These are phyloP conservation scores for Cylindroiulus punctatus DNA, from an alignment of 2,888 invertebrate species.

Conservation along the genomic window DNA sequence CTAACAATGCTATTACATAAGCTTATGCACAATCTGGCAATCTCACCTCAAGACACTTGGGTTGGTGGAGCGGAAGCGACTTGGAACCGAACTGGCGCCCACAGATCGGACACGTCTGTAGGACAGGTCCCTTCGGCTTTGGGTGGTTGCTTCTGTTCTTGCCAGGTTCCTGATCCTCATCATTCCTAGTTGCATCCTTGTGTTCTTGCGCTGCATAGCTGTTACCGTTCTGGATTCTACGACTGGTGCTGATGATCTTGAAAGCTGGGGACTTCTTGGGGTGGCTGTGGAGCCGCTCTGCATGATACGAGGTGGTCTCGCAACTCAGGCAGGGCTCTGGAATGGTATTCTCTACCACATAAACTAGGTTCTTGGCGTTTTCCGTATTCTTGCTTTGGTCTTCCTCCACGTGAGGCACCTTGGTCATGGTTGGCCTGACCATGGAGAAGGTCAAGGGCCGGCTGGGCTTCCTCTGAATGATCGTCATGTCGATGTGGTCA, in stretches of 20 bases:
- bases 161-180: neutral
- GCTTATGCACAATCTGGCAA: neutral
- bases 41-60: constrained; percentile 71
- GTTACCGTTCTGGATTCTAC: neutral
- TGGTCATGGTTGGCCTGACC: constrained; percentile 53
- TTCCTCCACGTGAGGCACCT: constrained; percentile 23
- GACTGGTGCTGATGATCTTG: neutral
- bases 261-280: constrained; percentile 62
- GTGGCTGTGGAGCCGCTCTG: constrained; percentile 75
- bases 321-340: constrained; percentile 75
- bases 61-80: constrained; percentile 75
- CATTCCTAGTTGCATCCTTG: neutral
- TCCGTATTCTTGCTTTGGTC: neutral
- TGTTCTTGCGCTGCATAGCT: neutral
- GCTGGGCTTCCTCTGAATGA: neutral
- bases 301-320: constrained; percentile 74
- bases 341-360: neutral
- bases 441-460: constrained; percentile 56
- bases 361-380: constrained; percentile 10
- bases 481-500: constrained; percentile 56
- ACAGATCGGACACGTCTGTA: constrained; percentile 73
- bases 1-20: too few relatives aligned
- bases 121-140: constrained; percentile 56
- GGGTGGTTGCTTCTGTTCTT: neutral
- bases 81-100: constrained; percentile 74